These are phyloP conservation scores for Drosophila littoralis DNA, from an alignment of 1,140 invertebrate genomes.

Conservation along the genomic window DNA sequence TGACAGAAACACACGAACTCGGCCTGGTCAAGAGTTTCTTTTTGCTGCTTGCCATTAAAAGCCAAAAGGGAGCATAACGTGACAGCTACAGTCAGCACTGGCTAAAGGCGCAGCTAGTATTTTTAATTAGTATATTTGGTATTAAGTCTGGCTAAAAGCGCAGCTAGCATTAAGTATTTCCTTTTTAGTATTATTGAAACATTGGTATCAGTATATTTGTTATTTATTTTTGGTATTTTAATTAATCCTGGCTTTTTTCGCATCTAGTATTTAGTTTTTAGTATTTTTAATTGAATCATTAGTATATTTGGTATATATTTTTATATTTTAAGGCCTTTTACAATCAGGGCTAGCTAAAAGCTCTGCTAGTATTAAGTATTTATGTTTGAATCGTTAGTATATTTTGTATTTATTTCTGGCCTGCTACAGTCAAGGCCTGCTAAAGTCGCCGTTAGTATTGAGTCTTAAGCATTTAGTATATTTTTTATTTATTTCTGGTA, in stretches of 20 bases:
- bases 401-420: slow-evolving; percentile 9
- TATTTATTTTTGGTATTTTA: slow-evolving; percentile 2
- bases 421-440: too few species aligned
- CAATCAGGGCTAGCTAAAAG: slow-evolving; percentile 16
- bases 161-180: not conserved
- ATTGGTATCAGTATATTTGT: too few species aligned
- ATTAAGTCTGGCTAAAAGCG: not conserved
- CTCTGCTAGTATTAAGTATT: not conserved
- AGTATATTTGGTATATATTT: slow-evolving; percentile 15
- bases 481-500: too few species aligned
- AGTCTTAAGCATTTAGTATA: too few species aligned
- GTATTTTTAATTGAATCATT: not conserved
- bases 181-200: not conserved
- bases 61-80: slow-evolving; percentile 12
- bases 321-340: not conserved
- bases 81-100: slow-evolving; percentile 29
- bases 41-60: slow-evolving; percentile 11
- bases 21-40: slow-evolving; percentile 2
- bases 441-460: too few species aligned
- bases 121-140: too few species aligned
- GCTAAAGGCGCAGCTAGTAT: slow-evolving; percentile 17
- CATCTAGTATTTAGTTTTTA: not conserved
- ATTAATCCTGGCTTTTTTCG: not conserved
- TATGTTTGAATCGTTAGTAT: too few species aligned
- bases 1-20: slow-evolving; percentile 47